A percentile compares a stretch with the other conserved stretches of the same genome.
Conservation (phyloP, 2,797 vertebrate genomes). For the Uromys caudimaculatus region DNA sequence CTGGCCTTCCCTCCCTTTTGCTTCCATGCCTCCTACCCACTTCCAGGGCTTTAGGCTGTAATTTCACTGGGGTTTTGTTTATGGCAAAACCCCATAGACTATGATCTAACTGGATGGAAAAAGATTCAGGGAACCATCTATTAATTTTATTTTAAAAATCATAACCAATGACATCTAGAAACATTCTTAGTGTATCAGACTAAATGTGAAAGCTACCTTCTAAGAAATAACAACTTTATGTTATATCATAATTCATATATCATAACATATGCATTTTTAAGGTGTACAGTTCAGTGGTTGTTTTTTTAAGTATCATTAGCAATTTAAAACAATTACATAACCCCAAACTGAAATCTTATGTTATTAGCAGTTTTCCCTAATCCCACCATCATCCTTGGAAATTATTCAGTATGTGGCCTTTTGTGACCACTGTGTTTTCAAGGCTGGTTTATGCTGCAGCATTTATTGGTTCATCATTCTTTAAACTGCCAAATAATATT, state of each 20-base stretch:
- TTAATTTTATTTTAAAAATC: neutral
- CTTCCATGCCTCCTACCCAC: neutral
- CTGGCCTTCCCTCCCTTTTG: neutral
- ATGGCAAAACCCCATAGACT: neutral
- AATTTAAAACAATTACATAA: neutral
- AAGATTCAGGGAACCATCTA: neutral
- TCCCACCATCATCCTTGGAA: neutral
- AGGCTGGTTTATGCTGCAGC: neutral
- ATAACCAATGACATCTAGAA: neutral
- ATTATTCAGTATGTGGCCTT: neutral
- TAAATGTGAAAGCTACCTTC: neutral
- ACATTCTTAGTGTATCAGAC: neutral
- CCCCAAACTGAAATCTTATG: neutral
- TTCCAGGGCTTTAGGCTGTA: neutral
- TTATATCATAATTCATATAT: neutral
- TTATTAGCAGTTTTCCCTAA: neutral
- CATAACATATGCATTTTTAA: neutral
- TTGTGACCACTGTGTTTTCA: neutral
- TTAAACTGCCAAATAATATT: neutral
- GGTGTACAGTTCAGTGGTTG: neutral
- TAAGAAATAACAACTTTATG: neutral
- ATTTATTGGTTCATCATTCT: neutral
- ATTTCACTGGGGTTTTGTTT: neutral
- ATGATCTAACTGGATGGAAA: neutral
- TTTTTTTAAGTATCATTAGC: neutral